Evolutionary conservation across 2,113 vertebrate genomes (phyloP).

Genomic region (Dasypus novemcinctus): DNA sequence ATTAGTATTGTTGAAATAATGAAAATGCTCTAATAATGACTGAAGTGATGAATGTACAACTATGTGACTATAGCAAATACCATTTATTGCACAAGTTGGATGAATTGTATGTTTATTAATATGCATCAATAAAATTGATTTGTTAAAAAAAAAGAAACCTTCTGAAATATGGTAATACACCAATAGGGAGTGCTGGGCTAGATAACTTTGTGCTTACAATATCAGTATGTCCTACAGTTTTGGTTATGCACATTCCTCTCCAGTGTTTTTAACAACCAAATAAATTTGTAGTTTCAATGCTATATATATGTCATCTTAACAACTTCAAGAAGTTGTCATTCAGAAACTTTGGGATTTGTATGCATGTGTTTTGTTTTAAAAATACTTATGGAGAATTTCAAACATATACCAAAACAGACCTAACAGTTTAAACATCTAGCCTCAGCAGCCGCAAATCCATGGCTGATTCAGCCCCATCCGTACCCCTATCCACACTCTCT

Average conservation of each 20-base stretch:
- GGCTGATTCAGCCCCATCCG: neutral
- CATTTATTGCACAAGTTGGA: too few species aligned
- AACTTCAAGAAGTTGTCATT: conserved; percentile 1
- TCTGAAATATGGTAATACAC: neutral
- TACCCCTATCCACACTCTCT: neutral
- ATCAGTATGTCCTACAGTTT: neutral
- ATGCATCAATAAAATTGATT: too few species aligned
- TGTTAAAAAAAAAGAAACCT: neutral
- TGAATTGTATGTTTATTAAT: too few species aligned
- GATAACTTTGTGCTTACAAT: neutral
- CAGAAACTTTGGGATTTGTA: conserved; percentile 18
- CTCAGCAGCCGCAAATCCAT: neutral
- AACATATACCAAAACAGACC: neutral
- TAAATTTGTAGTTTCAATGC: neutral
- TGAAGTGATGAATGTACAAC: too few species aligned
- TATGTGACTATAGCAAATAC: too few species aligned
- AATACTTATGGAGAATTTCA: neutral
- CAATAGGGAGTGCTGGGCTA: neutral
- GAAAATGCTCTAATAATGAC: too few species aligned
- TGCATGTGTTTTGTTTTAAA: neutral
- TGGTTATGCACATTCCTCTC: neutral
- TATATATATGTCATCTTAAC: neutral
- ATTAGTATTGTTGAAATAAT: too few species aligned
- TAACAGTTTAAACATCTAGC: neutral
- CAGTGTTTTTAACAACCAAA: neutral